Percentiles rank a stretch among this genome's conserved stretches.
Evolutionary conservation across 2,888 invertebrate species (phyloP).

Genomic region (Eupithecia insigniata): DNA sequence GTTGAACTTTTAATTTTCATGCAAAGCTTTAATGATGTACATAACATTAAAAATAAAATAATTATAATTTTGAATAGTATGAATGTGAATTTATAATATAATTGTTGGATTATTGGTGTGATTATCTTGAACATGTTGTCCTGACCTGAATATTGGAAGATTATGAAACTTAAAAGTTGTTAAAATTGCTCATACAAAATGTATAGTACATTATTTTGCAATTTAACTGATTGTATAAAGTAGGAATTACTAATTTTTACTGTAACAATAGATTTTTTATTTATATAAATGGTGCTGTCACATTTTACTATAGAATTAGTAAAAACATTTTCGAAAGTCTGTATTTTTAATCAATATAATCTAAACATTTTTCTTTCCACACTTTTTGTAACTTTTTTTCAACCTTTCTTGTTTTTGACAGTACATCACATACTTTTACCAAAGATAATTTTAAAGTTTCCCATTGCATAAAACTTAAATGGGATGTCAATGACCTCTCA

Average conservation of each 20-base stretch:
- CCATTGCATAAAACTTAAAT: slow-evolving; percentile 84
- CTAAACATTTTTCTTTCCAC: slow-evolving; percentile 77
- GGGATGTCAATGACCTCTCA: slow-evolving; percentile 62
- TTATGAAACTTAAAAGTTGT: background rate
- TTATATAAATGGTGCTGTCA: slow-evolving; percentile 71
- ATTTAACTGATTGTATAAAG: background rate
- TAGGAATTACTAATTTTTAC: slow-evolving; percentile 3
- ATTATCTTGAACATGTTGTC: background rate
- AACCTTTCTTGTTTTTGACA: slow-evolving; percentile 65
- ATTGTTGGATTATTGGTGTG: background rate
- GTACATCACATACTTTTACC: slow-evolving; percentile 56
- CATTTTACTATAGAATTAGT: slow-evolving; percentile 51
- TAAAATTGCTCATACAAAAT: background rate
- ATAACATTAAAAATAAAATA: background rate
- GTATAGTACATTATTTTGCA: background rate
- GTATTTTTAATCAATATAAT: slow-evolving; percentile 43
- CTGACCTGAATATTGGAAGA: background rate
- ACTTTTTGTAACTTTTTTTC: slow-evolving; percentile 69
- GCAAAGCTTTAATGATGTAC: background rate
- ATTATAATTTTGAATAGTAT: background rate
- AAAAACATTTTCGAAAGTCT: slow-evolving; percentile 21
- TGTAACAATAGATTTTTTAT: slow-evolving; percentile 43
- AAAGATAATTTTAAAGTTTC: slow-evolving; percentile 74
- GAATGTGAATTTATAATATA: background rate
- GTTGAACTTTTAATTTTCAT: background rate